phyloP scores from a whole-genome alignment of 2,113 vertebrate genomes.

The Cyphomyrus discorhynchus region DNA sequence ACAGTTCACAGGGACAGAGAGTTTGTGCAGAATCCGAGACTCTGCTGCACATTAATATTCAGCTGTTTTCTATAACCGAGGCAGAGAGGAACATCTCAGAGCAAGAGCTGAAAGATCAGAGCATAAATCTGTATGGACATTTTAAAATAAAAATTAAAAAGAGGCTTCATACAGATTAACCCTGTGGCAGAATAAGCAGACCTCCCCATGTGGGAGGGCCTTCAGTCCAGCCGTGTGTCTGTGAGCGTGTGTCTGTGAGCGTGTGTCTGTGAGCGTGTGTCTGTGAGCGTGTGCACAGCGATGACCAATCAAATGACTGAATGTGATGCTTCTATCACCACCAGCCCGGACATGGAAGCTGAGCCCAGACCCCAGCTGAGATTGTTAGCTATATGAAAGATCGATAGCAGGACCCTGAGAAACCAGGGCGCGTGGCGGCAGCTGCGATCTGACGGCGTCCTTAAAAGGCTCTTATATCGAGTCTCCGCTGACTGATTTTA shows the following conservation, averaged over 20 bases:
- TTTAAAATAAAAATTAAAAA: neutral
- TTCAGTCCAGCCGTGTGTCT: neutral
- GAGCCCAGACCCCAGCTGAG: slow-evolving; percentile 50
- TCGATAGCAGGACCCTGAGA: slow-evolving; percentile 44
- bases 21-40: neutral
- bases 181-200: neutral
- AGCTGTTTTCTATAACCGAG: neutral
- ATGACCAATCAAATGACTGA: no score
- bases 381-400: slow-evolving; percentile 42
- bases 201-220: neutral
- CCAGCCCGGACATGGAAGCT: slow-evolving; percentile 38
- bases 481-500: neutral
- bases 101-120: neutral
- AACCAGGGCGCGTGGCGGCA: neutral
- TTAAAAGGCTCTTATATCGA: neutral
- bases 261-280: neutral
- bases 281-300: no score
- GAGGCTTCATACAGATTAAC: neutral
- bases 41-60: neutral
- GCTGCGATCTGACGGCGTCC: neutral
- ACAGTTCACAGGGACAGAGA: neutral
- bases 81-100: neutral
- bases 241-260: neutral
- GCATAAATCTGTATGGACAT: neutral
- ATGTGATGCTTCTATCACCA: neutral